Percentiles rank a stretch among this genome's conserved stretches.
These are phyloP conservation scores for Penelope pileata DNA, from an alignment of 2,113 vertebrate genomes.

Conservation along the genomic window DNA sequence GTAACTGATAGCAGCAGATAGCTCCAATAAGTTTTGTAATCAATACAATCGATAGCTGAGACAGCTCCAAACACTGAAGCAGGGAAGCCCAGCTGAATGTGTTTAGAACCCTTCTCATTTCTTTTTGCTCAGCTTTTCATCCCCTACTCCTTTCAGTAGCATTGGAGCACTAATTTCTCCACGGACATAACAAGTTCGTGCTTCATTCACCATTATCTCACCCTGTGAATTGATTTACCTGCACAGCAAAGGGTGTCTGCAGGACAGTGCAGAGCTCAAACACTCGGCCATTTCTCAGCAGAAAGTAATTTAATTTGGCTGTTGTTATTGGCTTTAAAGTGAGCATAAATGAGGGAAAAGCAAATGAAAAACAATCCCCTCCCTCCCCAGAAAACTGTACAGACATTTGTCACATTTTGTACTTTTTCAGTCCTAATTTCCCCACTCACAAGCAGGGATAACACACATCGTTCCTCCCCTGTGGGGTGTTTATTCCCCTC, in stretches of 20 bases:
- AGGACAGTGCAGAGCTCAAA: neutral
- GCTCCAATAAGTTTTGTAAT: slow-evolving; percentile 40
- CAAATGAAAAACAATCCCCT: neutral
- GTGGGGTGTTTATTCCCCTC: neutral
- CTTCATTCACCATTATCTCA: neutral
- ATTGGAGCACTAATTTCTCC: slow-evolving; percentile 24
- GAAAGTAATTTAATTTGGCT: neutral
- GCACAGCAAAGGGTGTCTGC: neutral
- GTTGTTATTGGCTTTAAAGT: neutral
- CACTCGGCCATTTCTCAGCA: neutral
- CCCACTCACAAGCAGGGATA: neutral
- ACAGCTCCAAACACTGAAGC: neutral
- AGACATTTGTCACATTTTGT: neutral
- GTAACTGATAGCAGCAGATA: slow-evolving; percentile 45
- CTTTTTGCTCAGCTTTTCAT: neutral
- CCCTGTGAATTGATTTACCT: slow-evolving; percentile 39
- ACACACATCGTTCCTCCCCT: neutral
- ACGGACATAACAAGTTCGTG: neutral
- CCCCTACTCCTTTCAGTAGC: neutral
- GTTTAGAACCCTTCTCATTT: slow-evolving; percentile 25
- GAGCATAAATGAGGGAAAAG: neutral
- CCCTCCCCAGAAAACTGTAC: neutral
- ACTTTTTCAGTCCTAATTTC: neutral
- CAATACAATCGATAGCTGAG: slow-evolving; percentile 41
- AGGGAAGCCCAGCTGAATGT: neutral